A percentile compares a stretch with the other conserved stretches of the same genome.
Evolutionary conservation across 2,113 vertebrate species (phyloP).

Genomic region (Tauraco erythrolophus): DNA sequence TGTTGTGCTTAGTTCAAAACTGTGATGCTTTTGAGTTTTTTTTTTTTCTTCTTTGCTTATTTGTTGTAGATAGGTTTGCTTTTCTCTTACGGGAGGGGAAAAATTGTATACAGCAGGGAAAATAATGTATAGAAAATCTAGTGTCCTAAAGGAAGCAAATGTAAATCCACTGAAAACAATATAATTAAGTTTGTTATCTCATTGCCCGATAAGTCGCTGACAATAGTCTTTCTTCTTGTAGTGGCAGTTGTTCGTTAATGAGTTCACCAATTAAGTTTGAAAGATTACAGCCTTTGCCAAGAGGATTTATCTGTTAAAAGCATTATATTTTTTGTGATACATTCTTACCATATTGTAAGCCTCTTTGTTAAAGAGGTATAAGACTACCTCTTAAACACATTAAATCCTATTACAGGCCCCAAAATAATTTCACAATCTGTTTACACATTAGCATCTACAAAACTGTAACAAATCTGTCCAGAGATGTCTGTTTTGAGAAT

Average conservation of each 20-base stretch:
- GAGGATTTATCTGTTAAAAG: constrained; percentile 77
- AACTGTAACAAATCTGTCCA: constrained; percentile 51
- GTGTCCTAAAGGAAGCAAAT: constrained; percentile 66
- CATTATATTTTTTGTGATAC: constrained; percentile 71
- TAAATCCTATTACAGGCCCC: constrained; percentile 55
- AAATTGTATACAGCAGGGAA: background rate
- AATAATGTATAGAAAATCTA: constrained; percentile 55
- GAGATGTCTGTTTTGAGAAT: constrained; percentile 59
- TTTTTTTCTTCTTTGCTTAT: background rate
- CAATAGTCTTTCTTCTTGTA: constrained; percentile 72
- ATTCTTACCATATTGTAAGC: constrained; percentile 66
- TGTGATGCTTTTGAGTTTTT: background rate
- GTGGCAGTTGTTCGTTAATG: constrained; percentile 75
- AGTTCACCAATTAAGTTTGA: constrained; percentile 78
- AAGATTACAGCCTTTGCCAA: constrained; percentile 72
- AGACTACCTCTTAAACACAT: constrained; percentile 63
- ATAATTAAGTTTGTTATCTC: constrained; percentile 78
- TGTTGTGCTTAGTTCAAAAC: constrained; percentile 2
- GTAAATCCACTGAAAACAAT: constrained; percentile 72
- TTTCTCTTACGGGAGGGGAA: background rate
- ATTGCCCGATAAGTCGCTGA: constrained; percentile 71
- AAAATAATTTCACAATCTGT: constrained; percentile 59
- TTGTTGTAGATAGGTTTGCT: background rate
- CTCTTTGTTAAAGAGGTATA: constrained; percentile 64
- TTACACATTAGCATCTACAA: constrained; percentile 56